Base-by-base conservation (phyloP, 2,888 invertebrate genomes). In the Ariolimax columbianus region DNA sequence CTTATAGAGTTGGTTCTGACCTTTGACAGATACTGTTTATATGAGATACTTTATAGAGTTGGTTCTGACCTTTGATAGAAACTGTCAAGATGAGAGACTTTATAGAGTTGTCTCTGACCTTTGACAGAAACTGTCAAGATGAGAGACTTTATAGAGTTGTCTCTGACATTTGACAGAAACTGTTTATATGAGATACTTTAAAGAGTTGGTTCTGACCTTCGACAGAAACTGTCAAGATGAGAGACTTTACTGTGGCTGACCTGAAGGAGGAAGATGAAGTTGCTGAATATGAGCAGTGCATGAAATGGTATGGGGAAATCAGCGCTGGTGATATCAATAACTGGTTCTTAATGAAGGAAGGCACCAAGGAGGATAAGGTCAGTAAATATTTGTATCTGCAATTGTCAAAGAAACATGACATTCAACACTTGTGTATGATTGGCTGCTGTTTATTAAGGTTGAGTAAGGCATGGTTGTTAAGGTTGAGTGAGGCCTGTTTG, bases 181-280 rank as follows among this genome's bases (percentile, higher is more conserved):
- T n/a, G n/a, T n/a, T n/a, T n/a, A n/a, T n/a, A n/a, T n/a, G n/a
- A n/a, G n/a, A n/a, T n/a, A n/a, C n/a, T n/a, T n/a, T n/a, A n/a
- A n/a, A n/a, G n/a, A n/a, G n/a, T n/a, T n/a, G n/a, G n/a, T n/a
- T n/a, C n/a, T n/a, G n/a, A n/a, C 1, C 47, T 33, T n/a, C 0
- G 26, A 33, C 88, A 92, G 93, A 92, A 83, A 93, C 92, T 26
- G 92, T 93, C 82, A 92, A 92, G 83, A 93, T 92, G 90, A 89
- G 93, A 36, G 92, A 92, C 86, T 90, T 91, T 84, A 89, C 89
- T 9, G 88, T 90, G 30, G 90, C 90, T 36, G 89, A 90, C 55
- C 87, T 89, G 63, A 91, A 92, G 81, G 91, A 92, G 72, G 90
- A 89, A 36, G 88, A 89, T 40, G 93, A 94, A 85, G 81, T 93